phyloP scores from a whole-genome alignment of 2,113 vertebrate species.

The Oreochromis tanganicae region DNA sequence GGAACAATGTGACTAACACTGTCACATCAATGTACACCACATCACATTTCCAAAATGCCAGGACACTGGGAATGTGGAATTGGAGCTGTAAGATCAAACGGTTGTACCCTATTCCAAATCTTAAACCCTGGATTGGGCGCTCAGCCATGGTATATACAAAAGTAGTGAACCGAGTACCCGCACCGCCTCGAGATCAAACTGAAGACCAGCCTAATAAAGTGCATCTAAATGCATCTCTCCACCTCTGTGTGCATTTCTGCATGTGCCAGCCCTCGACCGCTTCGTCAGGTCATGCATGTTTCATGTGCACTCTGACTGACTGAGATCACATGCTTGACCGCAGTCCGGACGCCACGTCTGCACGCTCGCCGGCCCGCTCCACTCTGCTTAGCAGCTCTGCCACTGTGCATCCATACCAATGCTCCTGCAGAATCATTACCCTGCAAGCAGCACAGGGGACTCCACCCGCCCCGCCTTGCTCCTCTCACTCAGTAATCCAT shows the following conservation, averaged over 20 bases:
- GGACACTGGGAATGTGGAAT: neutral
- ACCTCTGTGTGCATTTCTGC: neutral
- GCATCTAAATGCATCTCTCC: neutral
- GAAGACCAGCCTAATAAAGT: neutral
- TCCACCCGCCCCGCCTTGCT: neutral
- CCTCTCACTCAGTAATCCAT: constrained; percentile 15
- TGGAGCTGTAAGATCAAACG: neutral
- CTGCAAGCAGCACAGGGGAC: neutral
- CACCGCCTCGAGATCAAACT: neutral
- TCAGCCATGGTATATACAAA: neutral
- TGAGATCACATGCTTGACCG: constrained; percentile 23
- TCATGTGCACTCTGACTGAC: constrained; percentile 19
- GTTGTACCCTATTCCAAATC: neutral
- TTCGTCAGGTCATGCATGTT: constrained; percentile 27
- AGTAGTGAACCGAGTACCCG: neutral
- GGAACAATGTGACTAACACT: neutral
- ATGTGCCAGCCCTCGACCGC: neutral
- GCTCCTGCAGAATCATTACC: neutral
- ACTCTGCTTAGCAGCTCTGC: neutral
- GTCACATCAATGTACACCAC: neutral
- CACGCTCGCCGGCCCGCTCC: neutral
- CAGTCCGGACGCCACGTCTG: neutral
- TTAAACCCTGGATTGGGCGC: neutral
- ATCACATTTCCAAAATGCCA: neutral
- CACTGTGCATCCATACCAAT: neutral